Base-by-base conservation (phyloP, 2,888 invertebrate genomes). In the Brachypalpus laphriformis region DNA sequence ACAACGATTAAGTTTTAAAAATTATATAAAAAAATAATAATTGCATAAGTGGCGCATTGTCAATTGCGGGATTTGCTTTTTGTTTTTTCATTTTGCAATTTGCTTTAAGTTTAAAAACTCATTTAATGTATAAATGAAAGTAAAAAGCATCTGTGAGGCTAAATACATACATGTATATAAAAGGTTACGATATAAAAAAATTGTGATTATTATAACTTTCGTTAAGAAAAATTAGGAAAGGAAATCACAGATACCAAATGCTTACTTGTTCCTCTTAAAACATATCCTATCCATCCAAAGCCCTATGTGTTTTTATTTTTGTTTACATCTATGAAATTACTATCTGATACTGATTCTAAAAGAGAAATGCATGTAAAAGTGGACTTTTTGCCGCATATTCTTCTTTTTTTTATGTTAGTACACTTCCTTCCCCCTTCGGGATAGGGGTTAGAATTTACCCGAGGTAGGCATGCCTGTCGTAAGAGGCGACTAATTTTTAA, bases 171-270 rank as follows among this genome's bases (percentile, higher is more conserved):
- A 49, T 25, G 25, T 25, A 40, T 54, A 54, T 28, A 56, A 74
- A n/a, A 34, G 47, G 25, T 47, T 57, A 75, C 14, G 18, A 40
- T 49, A 51, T 66, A 74, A 66, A 57, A 59, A 63, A 54, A 40
- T 63, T 70, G 37, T 45, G 47, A 78, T 63, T 47, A 51, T 18
- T 54, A 9, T 59, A 20, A 11, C 25, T 56, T 31, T 47, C 16
- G 4, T 47, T 61, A 18, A 51, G 25, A 49, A 54, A 72, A 77
- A 63, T 75, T 20, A 80, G 22, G 63, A 83, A 83, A 57, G 57
- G 80, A 80, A 80, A 85, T 85, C 85, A 85, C 85, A 85, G 85
- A 85, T 85, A 81, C 75, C 71, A 85, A 85, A 85, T 78, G 68
- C 68, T 75, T 80, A 74, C 37, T 75, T 75, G 37, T 80, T 85